A percentile compares a stretch with the other conserved stretches of the same genome.
phyloP scores from a whole-genome alignment of 2,888 invertebrate species.

The Eilema griseolum region DNA sequence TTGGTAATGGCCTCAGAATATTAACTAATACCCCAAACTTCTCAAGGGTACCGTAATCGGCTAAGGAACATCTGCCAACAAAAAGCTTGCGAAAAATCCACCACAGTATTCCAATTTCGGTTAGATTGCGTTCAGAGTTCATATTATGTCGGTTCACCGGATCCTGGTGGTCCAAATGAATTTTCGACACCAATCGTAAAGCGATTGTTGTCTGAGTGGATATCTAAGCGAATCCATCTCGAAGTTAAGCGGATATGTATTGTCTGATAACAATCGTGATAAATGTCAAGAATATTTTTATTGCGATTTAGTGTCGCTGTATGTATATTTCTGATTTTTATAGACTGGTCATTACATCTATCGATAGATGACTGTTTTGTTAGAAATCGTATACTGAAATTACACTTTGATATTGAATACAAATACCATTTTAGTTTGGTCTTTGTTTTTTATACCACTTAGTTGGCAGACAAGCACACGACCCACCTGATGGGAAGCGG shows the following conservation, averaged over 20 bases:
- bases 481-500: no score
- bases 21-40: background rate
- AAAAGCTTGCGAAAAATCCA: background rate
- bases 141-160: slow-evolving; percentile 2
- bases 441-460: no score
- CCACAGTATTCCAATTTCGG: slow-evolving; percentile 2
- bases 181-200: background rate
- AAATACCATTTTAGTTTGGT: no score
- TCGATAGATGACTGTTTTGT: no score
- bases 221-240: background rate
- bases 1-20: background rate
- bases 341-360: no score
- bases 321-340: no score
- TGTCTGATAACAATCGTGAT: background rate
- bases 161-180: background rate
- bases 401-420: background rate
- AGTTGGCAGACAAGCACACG: no score
- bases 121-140: background rate
- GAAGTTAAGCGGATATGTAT: background rate
- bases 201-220: background rate
- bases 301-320: background rate
- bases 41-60: background rate
- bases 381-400: no score
- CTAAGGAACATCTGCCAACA: background rate
- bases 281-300: background rate